Percentiles rank a stretch among this genome's conserved stretches.
These are phyloP conservation scores for Neuroterus valhalla DNA, from an alignment of 1,140 invertebrate species.

Conservation along the genomic window DNA sequence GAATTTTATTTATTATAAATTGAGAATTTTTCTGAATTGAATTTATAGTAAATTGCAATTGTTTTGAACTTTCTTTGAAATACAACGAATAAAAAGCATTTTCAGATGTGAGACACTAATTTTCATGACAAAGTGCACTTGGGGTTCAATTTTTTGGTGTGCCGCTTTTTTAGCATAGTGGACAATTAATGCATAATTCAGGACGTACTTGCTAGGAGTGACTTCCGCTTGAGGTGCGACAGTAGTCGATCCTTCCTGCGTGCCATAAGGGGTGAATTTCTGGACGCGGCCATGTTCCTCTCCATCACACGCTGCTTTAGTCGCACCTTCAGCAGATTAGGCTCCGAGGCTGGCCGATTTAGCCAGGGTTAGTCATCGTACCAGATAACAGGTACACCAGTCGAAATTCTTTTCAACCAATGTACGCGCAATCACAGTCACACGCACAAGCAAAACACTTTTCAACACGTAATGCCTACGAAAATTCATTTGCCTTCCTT, in stretches of 20 bases:
- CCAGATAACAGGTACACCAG: slow-evolving; percentile 38
- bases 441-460: slow-evolving; percentile 31
- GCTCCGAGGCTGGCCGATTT: slow-evolving; percentile 91
- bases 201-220: slow-evolving; percentile 86
- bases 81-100: background rate
- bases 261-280: slow-evolving; percentile 87
- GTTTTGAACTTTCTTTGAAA: background rate
- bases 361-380: slow-evolving; percentile 68
- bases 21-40: slow-evolving; percentile 17
- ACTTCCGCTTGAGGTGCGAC: slow-evolving; percentile 85
- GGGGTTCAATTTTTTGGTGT: slow-evolving; percentile 19
- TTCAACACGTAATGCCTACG: background rate
- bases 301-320: slow-evolving; percentile 97
- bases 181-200: slow-evolving; percentile 52
- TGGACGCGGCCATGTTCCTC: slow-evolving; percentile 80
- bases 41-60: slow-evolving; percentile 25
- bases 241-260: slow-evolving; percentile 87
- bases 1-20: slow-evolving; percentile 33
- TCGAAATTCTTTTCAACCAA: slow-evolving; percentile 13
- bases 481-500: background rate
- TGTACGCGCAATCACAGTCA: slow-evolving; percentile 37
- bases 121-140: background rate
- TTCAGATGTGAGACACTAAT: slow-evolving; percentile 2
- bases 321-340: slow-evolving; percentile 96
- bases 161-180: slow-evolving; percentile 31